Evolutionary conservation across 2,888 invertebrate genomes (phyloP).

Genomic region (Volucella zonaria): DNA sequence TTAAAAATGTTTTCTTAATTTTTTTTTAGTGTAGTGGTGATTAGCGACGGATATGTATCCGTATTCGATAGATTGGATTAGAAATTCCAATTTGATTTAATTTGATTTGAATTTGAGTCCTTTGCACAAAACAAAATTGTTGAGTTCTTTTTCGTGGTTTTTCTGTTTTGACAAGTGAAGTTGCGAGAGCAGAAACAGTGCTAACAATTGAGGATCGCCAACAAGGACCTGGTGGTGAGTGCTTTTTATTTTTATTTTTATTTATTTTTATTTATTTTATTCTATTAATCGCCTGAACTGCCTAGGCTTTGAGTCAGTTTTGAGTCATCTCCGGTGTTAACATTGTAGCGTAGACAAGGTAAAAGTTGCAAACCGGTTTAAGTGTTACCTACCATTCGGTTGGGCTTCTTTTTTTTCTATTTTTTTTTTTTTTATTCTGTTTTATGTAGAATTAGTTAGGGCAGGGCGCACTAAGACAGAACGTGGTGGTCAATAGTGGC

Average conservation of each 20-base stretch:
- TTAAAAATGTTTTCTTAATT: neutral
- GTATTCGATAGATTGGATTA: slow-evolving; percentile 54
- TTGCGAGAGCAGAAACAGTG: slow-evolving; percentile 31
- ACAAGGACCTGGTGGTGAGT: slow-evolving; percentile 49
- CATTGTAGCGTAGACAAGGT: slow-evolving; percentile 48
- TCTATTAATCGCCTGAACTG: slow-evolving; percentile 43
- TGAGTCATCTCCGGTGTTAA: slow-evolving; percentile 65
- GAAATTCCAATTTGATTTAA: slow-evolving; percentile 33
- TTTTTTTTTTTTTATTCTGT: slow-evolving; percentile 2
- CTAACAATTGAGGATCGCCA: neutral
- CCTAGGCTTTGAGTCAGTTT: slow-evolving; percentile 65
- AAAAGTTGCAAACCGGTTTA: slow-evolving; percentile 64
- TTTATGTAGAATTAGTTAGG: slow-evolving; percentile 31
- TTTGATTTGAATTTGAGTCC: slow-evolving; percentile 8
- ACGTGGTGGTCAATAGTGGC: slow-evolving; percentile 4
- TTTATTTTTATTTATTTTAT: neutral
- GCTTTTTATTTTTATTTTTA: slow-evolving; percentile 6
- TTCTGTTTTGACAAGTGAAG: slow-evolving; percentile 12
- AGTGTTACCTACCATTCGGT: slow-evolving; percentile 52
- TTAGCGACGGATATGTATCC: slow-evolving; percentile 44
- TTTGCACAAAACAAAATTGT: slow-evolving; percentile 45
- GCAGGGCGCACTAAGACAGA: slow-evolving; percentile 27
- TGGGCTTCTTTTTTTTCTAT: slow-evolving; percentile 12
- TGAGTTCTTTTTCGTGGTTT: neutral
- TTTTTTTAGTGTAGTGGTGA: slow-evolving; percentile 7